phyloP scores from a whole-genome alignment of 2,888 invertebrate species.

The Cephus pulcher region DNA sequence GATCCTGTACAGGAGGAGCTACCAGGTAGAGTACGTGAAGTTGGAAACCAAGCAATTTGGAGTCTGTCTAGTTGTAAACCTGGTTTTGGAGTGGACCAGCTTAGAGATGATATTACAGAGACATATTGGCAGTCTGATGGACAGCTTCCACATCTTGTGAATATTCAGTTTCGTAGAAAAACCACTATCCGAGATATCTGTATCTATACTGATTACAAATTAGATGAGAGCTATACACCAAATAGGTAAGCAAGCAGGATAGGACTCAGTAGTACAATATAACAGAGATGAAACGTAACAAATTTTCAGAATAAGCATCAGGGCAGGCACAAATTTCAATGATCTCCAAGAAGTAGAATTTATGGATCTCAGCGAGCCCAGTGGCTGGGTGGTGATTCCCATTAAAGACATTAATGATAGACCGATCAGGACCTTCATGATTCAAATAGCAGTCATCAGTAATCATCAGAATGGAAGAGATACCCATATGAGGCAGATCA shows the following conservation, averaged over 20 bases:
- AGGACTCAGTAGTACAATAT: not conserved
- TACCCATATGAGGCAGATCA: constrained; percentile 97
- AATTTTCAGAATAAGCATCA: constrained; percentile 80
- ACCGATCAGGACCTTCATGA: constrained; percentile 94
- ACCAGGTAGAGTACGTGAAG: constrained; percentile 79
- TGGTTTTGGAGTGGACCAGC: constrained; percentile 97
- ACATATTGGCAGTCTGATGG: constrained; percentile 99
- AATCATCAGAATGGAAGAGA: constrained; percentile 99
- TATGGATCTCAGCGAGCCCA: constrained; percentile 92
- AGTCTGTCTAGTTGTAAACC: constrained; percentile 98
- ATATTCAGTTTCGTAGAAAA: constrained; percentile 95
- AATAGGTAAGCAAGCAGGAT: constrained; percentile 70
- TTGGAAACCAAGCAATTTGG: constrained; percentile 96
- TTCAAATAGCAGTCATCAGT: constrained; percentile 95
- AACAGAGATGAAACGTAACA: constrained; percentile 45
- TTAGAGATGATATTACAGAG: constrained; percentile 94
- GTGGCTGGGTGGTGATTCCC: constrained; percentile 96
- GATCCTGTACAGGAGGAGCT: constrained; percentile 73
- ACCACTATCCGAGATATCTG: constrained; percentile 95
- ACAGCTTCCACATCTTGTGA: constrained; percentile 96
- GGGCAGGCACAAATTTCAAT: constrained; percentile 96
- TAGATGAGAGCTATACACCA: constrained; percentile 99
- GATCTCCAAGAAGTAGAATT: constrained; percentile 96
- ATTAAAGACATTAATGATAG: constrained; percentile 89
- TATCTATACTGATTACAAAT: constrained; percentile 96